Base-by-base conservation (phyloP, 2,888 invertebrate genomes). In the Euproctis similis region DNA sequence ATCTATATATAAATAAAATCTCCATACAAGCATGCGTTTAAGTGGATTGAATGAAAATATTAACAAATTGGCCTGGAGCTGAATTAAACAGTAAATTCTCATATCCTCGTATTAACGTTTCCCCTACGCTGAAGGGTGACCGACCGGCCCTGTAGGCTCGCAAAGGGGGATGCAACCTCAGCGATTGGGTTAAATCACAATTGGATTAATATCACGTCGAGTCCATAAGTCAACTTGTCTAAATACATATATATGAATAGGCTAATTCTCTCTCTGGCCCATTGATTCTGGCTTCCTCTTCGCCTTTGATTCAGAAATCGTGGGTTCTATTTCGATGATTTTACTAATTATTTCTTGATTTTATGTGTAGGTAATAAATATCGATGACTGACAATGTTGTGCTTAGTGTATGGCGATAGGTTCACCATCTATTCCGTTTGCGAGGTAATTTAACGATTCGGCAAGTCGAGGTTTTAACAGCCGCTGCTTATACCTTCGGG, bases 81-180 rank as follows among this genome's bases (percentile, higher is more conserved):
- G 76, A 73, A 82, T 82, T 82, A 77, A 81, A 76, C 78, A 77
- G 81, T 84, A 82, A 82, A 84, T 82, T 82, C 78, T 84, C 82
- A 82, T 84, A 82, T 81, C 73, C 80, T 75, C 68, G 60, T 77
- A 80, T 82, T 82, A 80, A 66, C 67, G 64, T 70, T 72, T 74
- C 82, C 81, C 81, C 80, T 75, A 68, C 64, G 56, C 46, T 57
- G 62, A 66, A 75, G 82, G 81, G 80, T 72, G 75, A 66, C 63
- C 59, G 47, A 63, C 66, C 59, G 47, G 63, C 66, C 67, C 64
- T 64, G 52, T 45, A 35, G 52, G 54, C 56, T 55, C 52, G 59
- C 46, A 47, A 46, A 65, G 75, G 75, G 81, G 81, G 76, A 69
- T 72, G 74, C 69, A 77, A 77, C 73, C 81, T 78, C 77, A 62